Base-by-base conservation (phyloP, 2,888 invertebrate species). In the Clusia tigrina region DNA sequence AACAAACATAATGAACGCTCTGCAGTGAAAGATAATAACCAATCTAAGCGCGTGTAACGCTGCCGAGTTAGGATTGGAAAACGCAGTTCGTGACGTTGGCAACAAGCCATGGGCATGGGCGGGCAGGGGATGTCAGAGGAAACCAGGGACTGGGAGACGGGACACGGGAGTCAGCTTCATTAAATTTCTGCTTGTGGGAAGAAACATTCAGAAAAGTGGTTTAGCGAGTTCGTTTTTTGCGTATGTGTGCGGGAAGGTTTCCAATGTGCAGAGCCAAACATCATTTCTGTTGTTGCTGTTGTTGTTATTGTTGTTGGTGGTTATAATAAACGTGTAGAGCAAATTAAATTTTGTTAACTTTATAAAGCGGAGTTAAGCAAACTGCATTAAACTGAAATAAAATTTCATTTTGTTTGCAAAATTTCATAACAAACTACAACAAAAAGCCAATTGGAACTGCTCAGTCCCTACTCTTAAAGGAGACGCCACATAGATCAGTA, bases 11-110 rank as follows among this genome's bases (percentile, higher is more conserved):
- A 42, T 32, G 69, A 76, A 76, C 18, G 48, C 5, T 18, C 48
- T 5, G 48, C 12, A 48, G 20, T 70, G 65, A 69, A 70, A 75
- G 72, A 74, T 75, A 75, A 74, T 74, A 77, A 71, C 66, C 72
- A 76, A 76, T 74, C 70, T 64, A 74, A 59, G 57, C 57, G 54
- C 51, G 57, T 52, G 42, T 24, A 59, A n/a, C n/a, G n/a, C n/a
- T 18, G 23, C 24, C 5, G 10, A 1, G 54, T 54, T 48, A n/a
- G 20, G 32, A 17, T 9, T 32, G 32, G 6, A 5, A 17, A n/a
- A 20, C 15, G 22, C 15, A 25, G 48, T 46, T 57, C 48, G 51
- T 9, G 20, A 54, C 22, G 9, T 32, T 37, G 17, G 37, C 20
- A 32, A 26, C 54, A 26, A 5, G 20, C 15, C 48, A 38, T 23